Conservation (phyloP, 1,140 invertebrate genomes). For the Panulirus ornatus region DNA sequence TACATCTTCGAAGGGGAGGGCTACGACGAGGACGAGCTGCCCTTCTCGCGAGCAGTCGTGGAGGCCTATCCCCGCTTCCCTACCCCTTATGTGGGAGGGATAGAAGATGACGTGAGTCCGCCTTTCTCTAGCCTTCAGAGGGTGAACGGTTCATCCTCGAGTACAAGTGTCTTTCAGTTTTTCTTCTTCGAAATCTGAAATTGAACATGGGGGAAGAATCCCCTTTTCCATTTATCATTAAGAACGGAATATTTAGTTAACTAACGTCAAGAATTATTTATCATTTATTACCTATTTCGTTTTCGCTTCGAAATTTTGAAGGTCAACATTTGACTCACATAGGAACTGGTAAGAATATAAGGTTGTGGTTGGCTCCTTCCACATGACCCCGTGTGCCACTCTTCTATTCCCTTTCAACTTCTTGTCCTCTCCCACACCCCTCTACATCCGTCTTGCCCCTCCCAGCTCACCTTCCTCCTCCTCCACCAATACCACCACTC, state of each 20-base stretch:
- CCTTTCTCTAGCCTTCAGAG: not conserved
- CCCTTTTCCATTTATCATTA: not conserved
- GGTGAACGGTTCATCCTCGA: not conserved
- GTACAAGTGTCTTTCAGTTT: not conserved
- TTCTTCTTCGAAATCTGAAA: not conserved
- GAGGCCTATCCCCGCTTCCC: constrained; percentile 34
- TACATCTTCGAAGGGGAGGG: not conserved
- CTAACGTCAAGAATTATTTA: not conserved
- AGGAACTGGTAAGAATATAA: too few relatives aligned
- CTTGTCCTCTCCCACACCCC: not conserved
- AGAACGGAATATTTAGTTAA: not conserved
- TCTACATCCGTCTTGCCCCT: not conserved
- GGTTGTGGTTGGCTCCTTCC: too few relatives aligned
- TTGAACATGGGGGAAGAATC: too few relatives aligned
- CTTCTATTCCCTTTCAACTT: not conserved
- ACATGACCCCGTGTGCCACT: too few relatives aligned
- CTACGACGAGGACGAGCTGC: not conserved
- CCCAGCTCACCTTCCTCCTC: not conserved
- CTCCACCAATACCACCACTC: too few relatives aligned
- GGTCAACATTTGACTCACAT: too few relatives aligned
- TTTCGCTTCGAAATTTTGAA: not conserved
- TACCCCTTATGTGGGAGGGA: constrained; percentile 19
- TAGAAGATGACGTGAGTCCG: constrained; percentile 12
- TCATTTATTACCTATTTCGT: not conserved
- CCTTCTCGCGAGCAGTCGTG: constrained; percentile 29